Conservation (phyloP, 1,140 invertebrate species). For the Anoplophora glabripennis region DNA sequence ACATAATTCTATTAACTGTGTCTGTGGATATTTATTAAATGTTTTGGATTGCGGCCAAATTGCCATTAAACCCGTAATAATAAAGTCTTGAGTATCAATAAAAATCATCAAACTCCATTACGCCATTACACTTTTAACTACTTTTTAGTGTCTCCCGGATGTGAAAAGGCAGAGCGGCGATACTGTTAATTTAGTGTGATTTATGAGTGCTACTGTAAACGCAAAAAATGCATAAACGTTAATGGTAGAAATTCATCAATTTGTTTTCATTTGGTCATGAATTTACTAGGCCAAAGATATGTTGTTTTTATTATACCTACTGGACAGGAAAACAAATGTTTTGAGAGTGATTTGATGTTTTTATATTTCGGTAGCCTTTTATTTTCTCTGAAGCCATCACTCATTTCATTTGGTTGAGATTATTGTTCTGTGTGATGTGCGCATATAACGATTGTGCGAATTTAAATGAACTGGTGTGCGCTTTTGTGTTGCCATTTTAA, state of each 20-base stretch:
- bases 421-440: slow-evolving; percentile 10
- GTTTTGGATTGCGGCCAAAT: no score
- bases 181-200: no score
- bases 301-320: slow-evolving; percentile 30
- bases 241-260: slow-evolving; percentile 24
- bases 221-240: slow-evolving; percentile 12
- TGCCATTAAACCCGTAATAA: no score
- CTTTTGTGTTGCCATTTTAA: no score
- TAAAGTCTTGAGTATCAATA: no score
- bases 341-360: slow-evolving; percentile 36
- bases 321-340: slow-evolving; percentile 38
- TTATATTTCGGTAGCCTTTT: slow-evolving; percentile 26
- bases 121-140: no score
- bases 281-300: slow-evolving; percentile 23
- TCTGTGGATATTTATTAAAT: no score
- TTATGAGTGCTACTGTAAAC: not conserved
- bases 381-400: slow-evolving; percentile 26
- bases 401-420: slow-evolving; percentile 21
- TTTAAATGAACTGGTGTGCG: not conserved
- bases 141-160: no score
- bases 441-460: not conserved
- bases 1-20: no score
- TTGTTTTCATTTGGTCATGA: slow-evolving; percentile 26
- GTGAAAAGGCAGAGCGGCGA: no score
- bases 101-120: no score